These are phyloP conservation scores for Neolamprologus ventralis DNA, from an alignment of 2,113 vertebrate genomes.

Conservation along the genomic window DNA sequence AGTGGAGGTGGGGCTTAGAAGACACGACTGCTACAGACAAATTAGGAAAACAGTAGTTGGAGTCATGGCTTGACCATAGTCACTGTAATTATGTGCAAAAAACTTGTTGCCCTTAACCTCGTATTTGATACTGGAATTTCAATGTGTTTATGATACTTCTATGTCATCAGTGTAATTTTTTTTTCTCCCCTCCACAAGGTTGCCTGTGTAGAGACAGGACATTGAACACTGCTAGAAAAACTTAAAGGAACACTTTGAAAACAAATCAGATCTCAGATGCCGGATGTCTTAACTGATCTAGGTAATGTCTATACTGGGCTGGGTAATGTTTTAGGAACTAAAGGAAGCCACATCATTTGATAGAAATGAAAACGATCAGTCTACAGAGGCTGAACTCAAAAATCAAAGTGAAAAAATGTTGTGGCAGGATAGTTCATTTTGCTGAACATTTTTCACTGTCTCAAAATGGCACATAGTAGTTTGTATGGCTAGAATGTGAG, in stretches of 20 bases:
- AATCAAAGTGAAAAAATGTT: not conserved
- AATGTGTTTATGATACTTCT: not conserved
- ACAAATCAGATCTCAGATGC: not conserved
- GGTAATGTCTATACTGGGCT: not conserved
- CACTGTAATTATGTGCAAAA: not conserved
- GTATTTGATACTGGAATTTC: not conserved
- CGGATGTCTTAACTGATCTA: not conserved
- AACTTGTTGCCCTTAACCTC: not conserved
- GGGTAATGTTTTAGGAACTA: not conserved
- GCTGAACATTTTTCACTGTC: not conserved
- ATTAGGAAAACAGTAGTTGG: not conserved
- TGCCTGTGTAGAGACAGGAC: not conserved
- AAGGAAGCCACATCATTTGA: not conserved
- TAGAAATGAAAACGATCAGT: not conserved
- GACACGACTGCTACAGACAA: not conserved
- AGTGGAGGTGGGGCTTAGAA: not conserved
- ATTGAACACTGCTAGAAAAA: not conserved
- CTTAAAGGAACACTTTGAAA: not conserved
- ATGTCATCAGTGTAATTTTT: not conserved
- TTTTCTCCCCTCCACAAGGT: not conserved
- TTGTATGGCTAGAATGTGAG: not conserved
- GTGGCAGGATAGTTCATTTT: not conserved
- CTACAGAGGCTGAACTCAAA: not conserved
- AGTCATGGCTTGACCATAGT: not conserved
- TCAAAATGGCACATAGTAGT: not conserved